Evolutionary conservation across 2,888 invertebrate genomes (phyloP), one percentile per base, ranked within the genome.

Genomic region (Aleiodes testaceus): DNA sequence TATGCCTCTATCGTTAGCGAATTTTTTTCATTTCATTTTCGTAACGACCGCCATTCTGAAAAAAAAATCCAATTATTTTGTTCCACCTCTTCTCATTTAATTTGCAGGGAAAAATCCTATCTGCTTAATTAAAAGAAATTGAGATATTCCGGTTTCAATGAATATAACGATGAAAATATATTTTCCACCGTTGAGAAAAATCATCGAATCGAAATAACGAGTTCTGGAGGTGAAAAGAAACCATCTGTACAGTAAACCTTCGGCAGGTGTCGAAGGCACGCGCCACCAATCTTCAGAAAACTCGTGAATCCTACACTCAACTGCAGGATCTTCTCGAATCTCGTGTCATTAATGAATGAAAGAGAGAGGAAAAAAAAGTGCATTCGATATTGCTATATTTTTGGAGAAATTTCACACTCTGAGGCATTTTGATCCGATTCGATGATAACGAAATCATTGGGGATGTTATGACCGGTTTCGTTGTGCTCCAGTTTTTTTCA

Each of bases 221-320:
- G 64, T 7, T 55, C 45, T 53, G n/a, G 18, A 26, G 30, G 36
- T 36, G 36, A 36, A 59, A 52, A 52, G 52, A 26, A 49, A 66
- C 42, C 61, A 66, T 61, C 59, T 70, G 47, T 36, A 45, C 26
- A 67, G 14, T 12, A 44, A 30, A 26, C 16, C 44, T 50, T 71
- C 44, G 70, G 79, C 84, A 84, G 82, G 80, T 83, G 84, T 74
- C 74, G 72, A 72, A 78, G 84, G 84, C 85, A 84, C 85, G 85
- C 80, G 85, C 81, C 82, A 79, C 75, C 79, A 77, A 81, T 81
- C 81, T 77, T 73, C 70, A 72, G 11, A 36, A 72, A 78, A 75
- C 78, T 82, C 80, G 78, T 79, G 79, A 81, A 80, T 80, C 76
- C 11, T 26, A n/a, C 53, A 53, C 53, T 14, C 22, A 70, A 67